Base-by-base conservation (phyloP, 2,113 vertebrate species). In the Anoplopoma fimbria region DNA sequence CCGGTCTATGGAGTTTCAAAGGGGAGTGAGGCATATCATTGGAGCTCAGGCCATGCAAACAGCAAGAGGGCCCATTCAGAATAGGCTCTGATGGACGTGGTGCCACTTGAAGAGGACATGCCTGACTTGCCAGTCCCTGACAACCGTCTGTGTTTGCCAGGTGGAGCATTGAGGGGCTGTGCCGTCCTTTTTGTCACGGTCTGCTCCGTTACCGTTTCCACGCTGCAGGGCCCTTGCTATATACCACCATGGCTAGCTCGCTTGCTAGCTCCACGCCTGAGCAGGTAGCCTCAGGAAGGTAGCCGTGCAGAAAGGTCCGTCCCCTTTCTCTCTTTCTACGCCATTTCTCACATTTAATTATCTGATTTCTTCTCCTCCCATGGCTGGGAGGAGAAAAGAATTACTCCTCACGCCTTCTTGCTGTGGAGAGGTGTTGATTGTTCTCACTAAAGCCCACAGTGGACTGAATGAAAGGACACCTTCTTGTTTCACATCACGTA, bases 311-410 rank as follows among this genome's bases (percentile, higher is more conserved):
- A 98, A 97, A 97, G 93, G 78, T 73, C 63, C 93, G 86, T 73
- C 89, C 93, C 93, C 95, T 93, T 93, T 90, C 92, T 93, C 94
- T 91, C 92, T 94, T 93, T 89, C 78, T 76, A 86, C 40, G 91
- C 92, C 85, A 91, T 94, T 97, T 96, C 97, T 97, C 96, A 96
- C 97, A 97, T 98, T 97, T 97, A 97, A 97, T 98, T 97, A 97
- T 97, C 96, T 96, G 95, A 94, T 96, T 95, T 96, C 94, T 92
- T 94, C 91, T 95, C 94, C 95, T 96, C 95, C 95, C 82, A 91
- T 87, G 91, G 94, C 95, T 96, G 95, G 91, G 92, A 94, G 93
- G 95, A 96, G 96, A 97, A 97, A 95, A 93, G 95, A 95, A 96
- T 96, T 93, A 95, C 94, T 95, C 91, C 94, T 95, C 88, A 61